Evolutionary conservation across 64 coral and sea anemone species (phyloP).

Genomic region (Acropora tenuis): DNA sequence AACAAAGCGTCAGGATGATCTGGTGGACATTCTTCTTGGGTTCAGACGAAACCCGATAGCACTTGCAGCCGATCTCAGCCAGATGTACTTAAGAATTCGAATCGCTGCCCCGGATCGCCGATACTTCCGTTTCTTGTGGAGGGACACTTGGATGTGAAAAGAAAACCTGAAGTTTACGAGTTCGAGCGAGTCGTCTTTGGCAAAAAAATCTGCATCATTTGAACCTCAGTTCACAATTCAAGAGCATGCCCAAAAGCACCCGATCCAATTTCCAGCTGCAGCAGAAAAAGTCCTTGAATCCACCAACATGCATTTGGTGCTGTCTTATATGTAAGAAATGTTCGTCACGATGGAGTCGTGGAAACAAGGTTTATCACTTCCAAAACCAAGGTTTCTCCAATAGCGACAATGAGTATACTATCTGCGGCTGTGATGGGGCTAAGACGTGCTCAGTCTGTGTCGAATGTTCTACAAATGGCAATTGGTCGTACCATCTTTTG

Average conservation of each 20-base stretch:
- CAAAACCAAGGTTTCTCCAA: slow-evolving; percentile 54
- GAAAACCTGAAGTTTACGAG: slow-evolving; percentile 56
- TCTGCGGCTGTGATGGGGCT: slow-evolving; percentile 67
- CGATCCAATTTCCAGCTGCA: slow-evolving; percentile 60
- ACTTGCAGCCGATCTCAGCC: background rate
- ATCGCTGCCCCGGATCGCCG: background rate
- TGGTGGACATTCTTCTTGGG: slow-evolving; percentile 21
- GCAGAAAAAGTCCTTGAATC: slow-evolving; percentile 75
- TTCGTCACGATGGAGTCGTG: background rate
- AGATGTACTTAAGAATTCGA: slow-evolving; percentile 30
- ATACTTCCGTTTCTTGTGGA: slow-evolving; percentile 38
- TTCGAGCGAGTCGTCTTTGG: slow-evolving; percentile 71
- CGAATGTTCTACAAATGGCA: slow-evolving; percentile 34
- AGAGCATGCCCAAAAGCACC: slow-evolving; percentile 56
- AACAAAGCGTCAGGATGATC: slow-evolving; percentile 41
- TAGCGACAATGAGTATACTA: slow-evolving; percentile 61
- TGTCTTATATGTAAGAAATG: slow-evolving; percentile 53
- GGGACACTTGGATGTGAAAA: slow-evolving; percentile 12
- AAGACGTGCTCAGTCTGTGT: slow-evolving; percentile 20
- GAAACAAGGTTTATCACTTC: slow-evolving; percentile 24
- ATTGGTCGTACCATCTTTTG: background rate
- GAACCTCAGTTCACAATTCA: slow-evolving; percentile 63
- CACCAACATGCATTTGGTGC: slow-evolving; percentile 60
- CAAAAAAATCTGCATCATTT: slow-evolving; percentile 58
- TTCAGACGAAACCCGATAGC: slow-evolving; percentile 39